Evolutionary conservation across 2,113 vertebrate genomes (phyloP).

Genomic region (Chrysochloris asiatica): DNA sequence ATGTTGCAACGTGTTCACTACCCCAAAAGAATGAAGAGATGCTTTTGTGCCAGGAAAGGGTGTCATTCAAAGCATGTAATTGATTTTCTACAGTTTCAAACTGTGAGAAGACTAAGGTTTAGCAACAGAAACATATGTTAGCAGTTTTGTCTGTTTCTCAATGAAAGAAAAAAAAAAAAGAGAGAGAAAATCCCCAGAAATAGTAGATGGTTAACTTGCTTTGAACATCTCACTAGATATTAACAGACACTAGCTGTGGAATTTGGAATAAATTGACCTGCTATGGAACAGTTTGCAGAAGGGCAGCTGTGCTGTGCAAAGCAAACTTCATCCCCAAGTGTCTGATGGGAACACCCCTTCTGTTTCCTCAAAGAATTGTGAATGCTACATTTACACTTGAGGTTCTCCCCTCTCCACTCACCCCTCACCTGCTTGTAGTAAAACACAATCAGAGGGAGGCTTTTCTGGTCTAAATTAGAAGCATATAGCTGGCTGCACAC

Average conservation of each 20-base stretch:
- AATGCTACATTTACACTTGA: background rate
- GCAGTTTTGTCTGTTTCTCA: slow-evolving; percentile 81
- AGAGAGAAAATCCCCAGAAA: slow-evolving; percentile 50
- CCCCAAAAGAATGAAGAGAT: slow-evolving; percentile 81
- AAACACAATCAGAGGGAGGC: background rate
- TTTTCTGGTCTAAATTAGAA: background rate
- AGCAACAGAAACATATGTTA: slow-evolving; percentile 84
- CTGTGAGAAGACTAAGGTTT: slow-evolving; percentile 83
- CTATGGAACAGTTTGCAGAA: slow-evolving; percentile 53
- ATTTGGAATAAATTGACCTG: slow-evolving; percentile 68
- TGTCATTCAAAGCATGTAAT: slow-evolving; percentile 83
- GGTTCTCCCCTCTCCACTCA: background rate
- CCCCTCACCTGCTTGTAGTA: background rate
- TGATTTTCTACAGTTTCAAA: slow-evolving; percentile 86
- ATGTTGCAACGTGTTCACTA: slow-evolving; percentile 78
- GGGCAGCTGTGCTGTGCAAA: slow-evolving; percentile 55
- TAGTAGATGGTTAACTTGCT: slow-evolving; percentile 77
- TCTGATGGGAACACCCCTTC: slow-evolving; percentile 38
- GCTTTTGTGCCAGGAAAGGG: slow-evolving; percentile 81
- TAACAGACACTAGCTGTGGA: slow-evolving; percentile 76
- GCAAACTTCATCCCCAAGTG: background rate
- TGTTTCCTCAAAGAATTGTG: background rate
- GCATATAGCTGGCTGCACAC: background rate
- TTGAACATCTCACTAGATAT: slow-evolving; percentile 76
- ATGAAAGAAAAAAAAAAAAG: slow-evolving; percentile 46